Percentiles rank a stretch among this genome's conserved stretches.
Evolutionary conservation across 1,140 invertebrate genomes (phyloP).

Genomic region (Philotrypesis tridentata): DNA sequence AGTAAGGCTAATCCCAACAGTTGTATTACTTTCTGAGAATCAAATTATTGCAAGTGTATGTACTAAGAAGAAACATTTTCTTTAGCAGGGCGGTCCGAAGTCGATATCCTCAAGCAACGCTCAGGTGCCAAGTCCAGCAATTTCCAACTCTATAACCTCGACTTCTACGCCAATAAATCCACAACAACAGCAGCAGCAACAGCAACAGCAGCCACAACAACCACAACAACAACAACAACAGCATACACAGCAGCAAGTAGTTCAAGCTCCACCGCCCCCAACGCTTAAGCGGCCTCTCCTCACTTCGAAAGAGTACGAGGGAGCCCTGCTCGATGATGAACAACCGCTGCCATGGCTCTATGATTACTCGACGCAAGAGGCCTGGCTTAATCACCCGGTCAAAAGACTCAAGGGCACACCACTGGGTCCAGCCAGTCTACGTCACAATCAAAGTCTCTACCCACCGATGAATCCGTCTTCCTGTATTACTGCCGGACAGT

Average conservation of each 20-base stretch:
- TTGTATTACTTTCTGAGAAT: neutral
- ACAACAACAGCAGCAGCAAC: neutral
- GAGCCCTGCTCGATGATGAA: conserved; percentile 84
- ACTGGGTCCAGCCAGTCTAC: neutral
- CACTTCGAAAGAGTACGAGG: conserved; percentile 82
- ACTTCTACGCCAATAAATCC: neutral
- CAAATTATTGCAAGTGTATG: neutral
- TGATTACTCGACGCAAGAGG: conserved; percentile 88
- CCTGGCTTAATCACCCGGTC: conserved; percentile 91
- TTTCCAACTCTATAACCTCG: neutral
- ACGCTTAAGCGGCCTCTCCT: conserved; percentile 80
- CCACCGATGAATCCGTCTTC: conserved; percentile 32
- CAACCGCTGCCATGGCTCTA: conserved; percentile 88
- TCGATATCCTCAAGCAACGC: conserved; percentile 71
- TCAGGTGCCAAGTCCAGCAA: conserved; percentile 74
- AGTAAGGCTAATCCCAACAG: neutral
- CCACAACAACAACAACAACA: neutral
- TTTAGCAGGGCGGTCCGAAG: conserved; percentile 61
- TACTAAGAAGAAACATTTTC: neutral
- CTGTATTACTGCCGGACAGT: neutral
- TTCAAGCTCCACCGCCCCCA: conserved; percentile 43
- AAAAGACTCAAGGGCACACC: conserved; percentile 78
- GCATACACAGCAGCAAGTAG: neutral
- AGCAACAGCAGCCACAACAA: conserved; percentile 1
- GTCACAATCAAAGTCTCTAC: conserved; percentile 43